These are phyloP conservation scores for Brachionus asplanchnoidis DNA, from an alignment of 1,140 invertebrate genomes.

Conservation along the genomic window DNA sequence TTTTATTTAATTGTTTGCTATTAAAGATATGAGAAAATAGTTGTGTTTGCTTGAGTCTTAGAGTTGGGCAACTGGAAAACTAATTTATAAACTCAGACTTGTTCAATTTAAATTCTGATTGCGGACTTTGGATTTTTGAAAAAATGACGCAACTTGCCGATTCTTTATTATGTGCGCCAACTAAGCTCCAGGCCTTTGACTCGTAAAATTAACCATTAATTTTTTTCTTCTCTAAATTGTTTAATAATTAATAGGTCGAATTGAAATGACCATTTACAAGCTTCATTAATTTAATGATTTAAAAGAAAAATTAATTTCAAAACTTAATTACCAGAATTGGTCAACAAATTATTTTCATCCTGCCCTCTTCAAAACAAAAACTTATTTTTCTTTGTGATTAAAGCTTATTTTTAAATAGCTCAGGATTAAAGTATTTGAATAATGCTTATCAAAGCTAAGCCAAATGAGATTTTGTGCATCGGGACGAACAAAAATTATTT, in stretches of 20 bases:
- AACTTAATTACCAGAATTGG: background rate
- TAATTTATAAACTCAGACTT: background rate
- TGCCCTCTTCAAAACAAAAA: background rate
- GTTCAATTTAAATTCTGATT: background rate
- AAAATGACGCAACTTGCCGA: background rate
- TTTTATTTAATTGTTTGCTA: background rate
- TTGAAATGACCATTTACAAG: background rate
- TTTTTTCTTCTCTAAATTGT: background rate
- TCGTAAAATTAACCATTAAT: background rate
- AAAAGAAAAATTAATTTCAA: background rate
- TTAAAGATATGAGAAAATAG: background rate
- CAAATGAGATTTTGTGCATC: background rate
- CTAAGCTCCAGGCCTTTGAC: background rate
- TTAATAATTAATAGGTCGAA: background rate
- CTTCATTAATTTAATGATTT: background rate
- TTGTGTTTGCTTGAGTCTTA: background rate
- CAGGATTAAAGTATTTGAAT: background rate
- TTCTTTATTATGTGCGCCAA: background rate
- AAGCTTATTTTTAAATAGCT: background rate
- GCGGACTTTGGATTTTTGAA: background rate
- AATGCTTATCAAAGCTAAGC: background rate
- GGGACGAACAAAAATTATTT: background rate
- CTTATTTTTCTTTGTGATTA: background rate
- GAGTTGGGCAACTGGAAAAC: background rate
- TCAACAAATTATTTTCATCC: background rate